Conservation (phyloP, 64 coral and sea anemone genomes). For the Dendrophyllia cribrosa region DNA sequence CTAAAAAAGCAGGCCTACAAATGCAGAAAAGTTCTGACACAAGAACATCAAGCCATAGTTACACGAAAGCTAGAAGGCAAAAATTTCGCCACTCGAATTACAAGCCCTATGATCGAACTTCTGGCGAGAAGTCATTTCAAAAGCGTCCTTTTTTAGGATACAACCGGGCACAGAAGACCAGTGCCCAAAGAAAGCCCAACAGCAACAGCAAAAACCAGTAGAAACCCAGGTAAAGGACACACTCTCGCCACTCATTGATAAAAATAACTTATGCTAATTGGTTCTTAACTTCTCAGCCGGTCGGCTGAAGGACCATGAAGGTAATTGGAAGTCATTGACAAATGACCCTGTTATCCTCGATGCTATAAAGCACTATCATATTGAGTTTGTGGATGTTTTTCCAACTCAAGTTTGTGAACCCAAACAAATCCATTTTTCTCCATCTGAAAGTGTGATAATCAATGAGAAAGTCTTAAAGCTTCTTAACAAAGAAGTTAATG, state of each 20-base stretch:
- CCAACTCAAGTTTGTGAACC: background rate
- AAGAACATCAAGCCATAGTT: background rate
- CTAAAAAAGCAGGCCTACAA: constrained; percentile 23
- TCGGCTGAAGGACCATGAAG: too few relatives aligned
- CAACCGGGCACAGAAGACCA: background rate
- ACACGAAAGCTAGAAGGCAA: background rate
- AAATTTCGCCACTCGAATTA: background rate
- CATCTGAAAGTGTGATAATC: background rate
- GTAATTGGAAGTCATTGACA: constrained; percentile 8
- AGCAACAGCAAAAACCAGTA: background rate
- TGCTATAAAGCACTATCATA: too few relatives aligned
- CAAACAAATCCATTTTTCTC: background rate
- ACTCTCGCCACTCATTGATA: background rate
- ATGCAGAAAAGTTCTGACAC: constrained; percentile 40
- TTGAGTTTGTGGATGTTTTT: constrained; percentile 27
- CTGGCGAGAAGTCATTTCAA: background rate
- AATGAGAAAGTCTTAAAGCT: constrained; percentile 19
- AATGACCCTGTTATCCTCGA: constrained; percentile 43
- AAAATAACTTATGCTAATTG: background rate
- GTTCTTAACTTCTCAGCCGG: constrained; percentile 13
- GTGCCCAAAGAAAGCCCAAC: background rate
- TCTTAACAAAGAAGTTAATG: background rate
- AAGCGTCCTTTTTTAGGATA: constrained; percentile 42
- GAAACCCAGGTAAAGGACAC: background rate
- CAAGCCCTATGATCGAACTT: constrained; percentile 39